These are phyloP conservation scores for Sorex fumeus DNA, from an alignment of 2,113 vertebrate species.

Conservation along the genomic window DNA sequence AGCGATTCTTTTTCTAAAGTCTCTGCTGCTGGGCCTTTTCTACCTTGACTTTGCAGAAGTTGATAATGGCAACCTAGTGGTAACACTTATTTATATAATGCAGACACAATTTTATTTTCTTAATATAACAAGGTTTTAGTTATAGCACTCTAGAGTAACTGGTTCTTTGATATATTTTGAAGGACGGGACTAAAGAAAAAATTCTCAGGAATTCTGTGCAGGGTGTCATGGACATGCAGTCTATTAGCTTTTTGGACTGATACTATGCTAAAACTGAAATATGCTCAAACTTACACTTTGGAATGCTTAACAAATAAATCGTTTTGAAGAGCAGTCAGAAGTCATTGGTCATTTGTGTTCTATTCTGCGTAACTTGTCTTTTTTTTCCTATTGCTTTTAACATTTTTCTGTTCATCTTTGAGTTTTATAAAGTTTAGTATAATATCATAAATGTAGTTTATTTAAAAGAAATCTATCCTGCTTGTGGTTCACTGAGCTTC, in stretches of 20 bases:
- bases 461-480: constrained; percentile 45
- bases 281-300: constrained; percentile 5
- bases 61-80: constrained; percentile 64
- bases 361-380: not conserved
- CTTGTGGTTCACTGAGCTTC: constrained; percentile 62
- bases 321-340: constrained; percentile 28
- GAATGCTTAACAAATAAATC: constrained; percentile 35
- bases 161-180: constrained; percentile 61
- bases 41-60: constrained; percentile 64
- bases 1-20: constrained; percentile 66
- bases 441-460: not conserved
- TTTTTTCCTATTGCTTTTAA: constrained; percentile 41
- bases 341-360: constrained; percentile 9
- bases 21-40: constrained; percentile 55
- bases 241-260: constrained; percentile 7
- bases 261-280: not conserved
- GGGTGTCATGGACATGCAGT: not conserved
- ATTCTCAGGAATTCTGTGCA: not conserved
- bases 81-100: constrained; percentile 74
- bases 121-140: constrained; percentile 67
- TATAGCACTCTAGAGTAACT: constrained; percentile 41
- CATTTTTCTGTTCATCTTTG: constrained; percentile 39
- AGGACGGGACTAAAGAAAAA: not conserved
- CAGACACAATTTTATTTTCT: constrained; percentile 73
- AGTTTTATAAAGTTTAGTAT: constrained; percentile 53